Conservation (phyloP, 2,113 vertebrate genomes). For the Xenus cinereus region DNA sequence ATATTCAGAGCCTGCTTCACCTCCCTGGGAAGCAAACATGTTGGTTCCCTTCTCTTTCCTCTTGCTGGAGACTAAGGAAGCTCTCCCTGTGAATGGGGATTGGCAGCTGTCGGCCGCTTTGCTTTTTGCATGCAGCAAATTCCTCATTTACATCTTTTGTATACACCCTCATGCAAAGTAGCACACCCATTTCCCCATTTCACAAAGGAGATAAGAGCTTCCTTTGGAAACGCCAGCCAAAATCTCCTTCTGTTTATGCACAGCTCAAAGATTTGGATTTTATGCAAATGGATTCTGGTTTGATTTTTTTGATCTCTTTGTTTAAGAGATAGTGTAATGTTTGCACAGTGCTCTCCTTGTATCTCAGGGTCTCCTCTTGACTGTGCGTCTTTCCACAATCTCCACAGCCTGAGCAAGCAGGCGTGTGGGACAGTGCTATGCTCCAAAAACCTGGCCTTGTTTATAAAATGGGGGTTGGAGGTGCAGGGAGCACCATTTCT, state of each 20-base stretch:
- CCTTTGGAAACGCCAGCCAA: slow-evolving; percentile 71
- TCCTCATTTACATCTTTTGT: slow-evolving; percentile 82
- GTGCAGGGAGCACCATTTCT: background rate
- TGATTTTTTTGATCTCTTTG: slow-evolving; percentile 54
- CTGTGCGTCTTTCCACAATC: background rate
- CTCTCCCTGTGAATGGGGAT: slow-evolving; percentile 71
- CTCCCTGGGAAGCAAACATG: slow-evolving; percentile 75
- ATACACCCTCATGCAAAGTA: slow-evolving; percentile 77
- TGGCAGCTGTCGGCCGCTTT: slow-evolving; percentile 75
- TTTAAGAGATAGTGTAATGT: slow-evolving; percentile 37
- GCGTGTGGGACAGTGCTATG: background rate
- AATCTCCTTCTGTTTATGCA: slow-evolving; percentile 72
- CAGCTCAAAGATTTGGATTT: slow-evolving; percentile 72
- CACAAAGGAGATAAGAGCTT: slow-evolving; percentile 75
- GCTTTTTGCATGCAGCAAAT: slow-evolving; percentile 73
- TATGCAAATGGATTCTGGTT: slow-evolving; percentile 74
- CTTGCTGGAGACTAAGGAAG: slow-evolving; percentile 45
- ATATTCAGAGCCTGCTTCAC: slow-evolving; percentile 77
- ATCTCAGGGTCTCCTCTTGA: background rate
- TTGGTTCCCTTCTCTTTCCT: slow-evolving; percentile 66
- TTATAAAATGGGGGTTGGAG: background rate
- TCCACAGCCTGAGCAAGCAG: background rate
- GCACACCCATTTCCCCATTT: slow-evolving; percentile 74
- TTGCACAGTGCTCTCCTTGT: slow-evolving; percentile 28
- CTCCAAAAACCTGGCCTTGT: background rate